Percentiles rank a stretch among this genome's conserved stretches.
phyloP scores from a whole-genome alignment of 1,140 invertebrate species.

The Tetramorium alpestre region DNA sequence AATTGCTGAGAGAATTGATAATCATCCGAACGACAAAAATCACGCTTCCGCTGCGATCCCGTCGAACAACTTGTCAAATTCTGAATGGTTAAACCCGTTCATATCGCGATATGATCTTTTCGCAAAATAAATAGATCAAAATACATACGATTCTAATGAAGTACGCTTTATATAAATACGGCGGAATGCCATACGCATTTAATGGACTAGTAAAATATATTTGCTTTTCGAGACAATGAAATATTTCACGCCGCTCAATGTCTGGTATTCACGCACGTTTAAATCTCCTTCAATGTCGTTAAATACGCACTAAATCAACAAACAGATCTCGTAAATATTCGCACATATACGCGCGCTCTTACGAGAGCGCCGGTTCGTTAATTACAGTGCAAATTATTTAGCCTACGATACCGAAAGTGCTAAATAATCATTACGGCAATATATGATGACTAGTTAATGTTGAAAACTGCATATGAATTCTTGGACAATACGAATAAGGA shows the following conservation, averaged over 20 bases:
- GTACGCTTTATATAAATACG: neutral
- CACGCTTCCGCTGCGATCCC: neutral
- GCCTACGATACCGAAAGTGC: neutral
- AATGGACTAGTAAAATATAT: neutral
- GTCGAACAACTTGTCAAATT: slow-evolving; percentile 8
- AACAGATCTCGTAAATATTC: neutral
- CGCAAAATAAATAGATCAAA: neutral
- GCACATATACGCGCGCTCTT: neutral
- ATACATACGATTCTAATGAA: neutral
- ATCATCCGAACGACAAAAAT: slow-evolving; percentile 3
- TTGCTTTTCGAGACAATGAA: neutral
- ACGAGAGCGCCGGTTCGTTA: neutral
- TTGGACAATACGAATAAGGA: neutral
- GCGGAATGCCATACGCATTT: neutral
- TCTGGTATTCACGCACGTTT: neutral
- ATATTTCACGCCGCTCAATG: slow-evolving; percentile 1
- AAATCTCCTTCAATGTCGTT: slow-evolving; percentile 12
- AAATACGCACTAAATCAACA: slow-evolving; percentile 7
- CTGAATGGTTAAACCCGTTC: neutral
- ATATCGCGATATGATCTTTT: neutral
- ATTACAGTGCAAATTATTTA: slow-evolving; percentile 7
- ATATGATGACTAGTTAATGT: neutral
- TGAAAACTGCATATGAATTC: neutral
- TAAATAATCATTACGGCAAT: neutral
- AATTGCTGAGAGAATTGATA: neutral